Evolutionary conservation across 1,140 invertebrate species (phyloP).

Genomic region (Magallana ariakensis): DNA sequence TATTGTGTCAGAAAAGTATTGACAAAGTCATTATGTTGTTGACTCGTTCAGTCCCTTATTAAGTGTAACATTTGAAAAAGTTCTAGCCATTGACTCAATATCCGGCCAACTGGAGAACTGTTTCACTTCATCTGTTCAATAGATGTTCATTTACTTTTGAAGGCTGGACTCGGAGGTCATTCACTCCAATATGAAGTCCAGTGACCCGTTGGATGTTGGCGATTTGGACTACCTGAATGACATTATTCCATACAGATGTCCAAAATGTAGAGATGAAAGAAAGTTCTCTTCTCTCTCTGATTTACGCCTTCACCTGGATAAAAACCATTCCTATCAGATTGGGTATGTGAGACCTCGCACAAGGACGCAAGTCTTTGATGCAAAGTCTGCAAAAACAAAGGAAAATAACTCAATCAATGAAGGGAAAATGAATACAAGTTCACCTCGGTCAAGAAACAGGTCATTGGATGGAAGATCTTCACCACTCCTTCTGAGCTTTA

Average conservation of each 20-base stretch:
- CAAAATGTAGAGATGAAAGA: conserved; percentile 69
- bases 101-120: not conserved
- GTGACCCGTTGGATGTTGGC: not conserved
- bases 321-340: conserved; percentile 70
- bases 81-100: not conserved
- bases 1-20: not conserved
- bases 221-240: conserved; percentile 59
- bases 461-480: conserved; percentile 48
- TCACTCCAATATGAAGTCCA: not conserved
- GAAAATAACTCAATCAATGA: not conserved
- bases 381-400: not conserved
- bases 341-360: conserved; percentile 58
- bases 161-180: not conserved
- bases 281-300: conserved; percentile 67
- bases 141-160: not conserved
- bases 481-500: conserved; percentile 64
- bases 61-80: not conserved
- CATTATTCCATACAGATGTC: conserved; percentile 73
- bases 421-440: not conserved
- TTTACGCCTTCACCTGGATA: conserved; percentile 67
- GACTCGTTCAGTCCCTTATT: not conserved
- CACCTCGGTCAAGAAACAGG: not conserved
- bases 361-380: conserved; percentile 49
- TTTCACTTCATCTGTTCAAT: not conserved
- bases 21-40: conserved; percentile 18